phyloP scores from a whole-genome alignment of 1,140 invertebrate species.

The Conus ventricosus region DNA sequence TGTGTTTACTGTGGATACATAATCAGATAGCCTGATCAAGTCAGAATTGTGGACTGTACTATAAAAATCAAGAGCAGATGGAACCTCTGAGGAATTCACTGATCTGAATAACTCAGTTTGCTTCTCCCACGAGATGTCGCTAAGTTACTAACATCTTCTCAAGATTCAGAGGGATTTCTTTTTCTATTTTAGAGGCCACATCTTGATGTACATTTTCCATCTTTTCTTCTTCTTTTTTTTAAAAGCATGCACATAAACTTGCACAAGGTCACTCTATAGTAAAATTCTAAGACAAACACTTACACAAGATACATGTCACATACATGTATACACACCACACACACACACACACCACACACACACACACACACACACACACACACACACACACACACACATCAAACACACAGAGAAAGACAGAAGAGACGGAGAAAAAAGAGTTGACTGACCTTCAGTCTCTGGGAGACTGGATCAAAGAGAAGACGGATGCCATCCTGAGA shows the following conservation, averaged over 20 bases:
- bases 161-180: too few species aligned
- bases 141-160: neutral
- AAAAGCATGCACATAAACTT: too few species aligned
- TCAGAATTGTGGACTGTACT: neutral
- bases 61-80: neutral
- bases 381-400: neutral
- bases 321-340: too few species aligned
- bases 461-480: neutral
- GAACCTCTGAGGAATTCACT: neutral
- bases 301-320: too few species aligned
- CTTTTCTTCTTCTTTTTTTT: too few species aligned
- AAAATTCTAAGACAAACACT: too few species aligned
- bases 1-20: neutral
- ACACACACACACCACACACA: neutral
- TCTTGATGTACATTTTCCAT: too few species aligned
- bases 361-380: too few species aligned
- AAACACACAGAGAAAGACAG: neutral
- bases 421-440: too few species aligned
- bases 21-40: neutral
- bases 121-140: neutral
- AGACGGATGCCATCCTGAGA: constrained; percentile 4
- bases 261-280: too few species aligned
- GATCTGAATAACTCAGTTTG: neutral
- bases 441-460: neutral
- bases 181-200: too few species aligned